A percentile compares a stretch with the other conserved stretches of the same genome.
These are phyloP conservation scores for Hydrochoerus hydrochaeris DNA, from an alignment of 2,113 vertebrate genomes.

Conservation along the genomic window DNA sequence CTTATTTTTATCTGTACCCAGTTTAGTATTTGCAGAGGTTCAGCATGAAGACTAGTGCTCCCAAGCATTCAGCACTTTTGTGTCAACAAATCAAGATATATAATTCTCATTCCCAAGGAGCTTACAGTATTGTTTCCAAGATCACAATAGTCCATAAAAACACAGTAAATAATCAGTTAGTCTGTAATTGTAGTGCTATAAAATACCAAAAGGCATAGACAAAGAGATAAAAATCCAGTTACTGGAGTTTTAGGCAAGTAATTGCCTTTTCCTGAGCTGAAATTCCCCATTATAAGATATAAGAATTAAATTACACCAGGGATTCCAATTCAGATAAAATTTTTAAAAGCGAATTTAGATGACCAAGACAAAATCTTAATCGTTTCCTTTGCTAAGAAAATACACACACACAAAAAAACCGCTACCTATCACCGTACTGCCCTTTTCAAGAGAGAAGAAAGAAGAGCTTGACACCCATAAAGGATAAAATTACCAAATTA, in stretches of 20 bases:
- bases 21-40: not conserved
- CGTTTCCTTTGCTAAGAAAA: not conserved
- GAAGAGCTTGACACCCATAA: not conserved
- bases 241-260: not conserved
- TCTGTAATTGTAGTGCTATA: not conserved
- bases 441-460: not conserved
- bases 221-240: not conserved
- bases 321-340: not conserved
- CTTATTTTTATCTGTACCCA: not conserved
- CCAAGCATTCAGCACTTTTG: not conserved
- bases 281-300: not conserved
- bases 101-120: not conserved
- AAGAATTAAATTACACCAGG: not conserved
- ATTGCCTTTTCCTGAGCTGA: not conserved
- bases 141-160: not conserved
- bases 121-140: not conserved
- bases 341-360: conserved; percentile 13
- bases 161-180: not conserved
- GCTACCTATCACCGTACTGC: not conserved
- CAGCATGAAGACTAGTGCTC: not conserved
- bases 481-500: not conserved
- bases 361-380: not conserved
- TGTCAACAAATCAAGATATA: not conserved
- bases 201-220: not conserved
- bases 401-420: not conserved